Base-by-base conservation (phyloP, 2,113 vertebrate genomes). In the Gopherus flavomarginatus region DNA sequence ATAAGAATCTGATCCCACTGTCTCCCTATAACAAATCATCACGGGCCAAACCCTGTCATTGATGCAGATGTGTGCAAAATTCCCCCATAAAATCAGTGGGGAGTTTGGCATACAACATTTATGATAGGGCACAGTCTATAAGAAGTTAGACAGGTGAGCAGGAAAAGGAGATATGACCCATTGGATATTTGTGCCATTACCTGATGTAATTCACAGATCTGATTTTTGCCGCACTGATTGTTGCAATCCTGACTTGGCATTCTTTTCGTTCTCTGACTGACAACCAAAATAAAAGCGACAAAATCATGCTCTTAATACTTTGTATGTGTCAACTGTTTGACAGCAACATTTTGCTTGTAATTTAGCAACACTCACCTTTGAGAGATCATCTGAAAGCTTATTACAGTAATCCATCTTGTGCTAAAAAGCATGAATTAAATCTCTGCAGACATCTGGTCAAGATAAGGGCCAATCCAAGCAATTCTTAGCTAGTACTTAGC, bases 391-490 rank as follows among this genome's bases (percentile, higher is more conserved):
- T 81, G 89, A 21, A 87, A 49, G n/a, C 78, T 50, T 17, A 83
- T 69, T 91, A 75, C 86, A 93, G 86, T 19, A 59, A 97, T 90
- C 85, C 85, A 91, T 92, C 86, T 87, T 59, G 53, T 65, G 78
- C 91, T 81, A 21, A 88, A 94, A 78, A 54, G n/a, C 35, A 78
- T 78, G 54, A 90, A 86, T 90, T 94, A 49, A 87, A 62, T 85
- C 77, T 59, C 83, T 38, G 35, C n/a, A 75, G 81, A 35, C 47
- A 84, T 26, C 81, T 87, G 90, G 49, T 90, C 62, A 54, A 79
- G 75, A 57, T 0, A 9, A 92, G 56, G 86, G 42, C 27, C 88
- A 85, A 90, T 78, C 86, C 88, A 12, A 65, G 87, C 65, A 87
- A 84, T 86, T 75, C 86, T 82, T 42, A 42, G 42, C 5, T 56